Base-by-base conservation (phyloP, 2,888 invertebrate genomes). In the Tenthredo mesomela region DNA sequence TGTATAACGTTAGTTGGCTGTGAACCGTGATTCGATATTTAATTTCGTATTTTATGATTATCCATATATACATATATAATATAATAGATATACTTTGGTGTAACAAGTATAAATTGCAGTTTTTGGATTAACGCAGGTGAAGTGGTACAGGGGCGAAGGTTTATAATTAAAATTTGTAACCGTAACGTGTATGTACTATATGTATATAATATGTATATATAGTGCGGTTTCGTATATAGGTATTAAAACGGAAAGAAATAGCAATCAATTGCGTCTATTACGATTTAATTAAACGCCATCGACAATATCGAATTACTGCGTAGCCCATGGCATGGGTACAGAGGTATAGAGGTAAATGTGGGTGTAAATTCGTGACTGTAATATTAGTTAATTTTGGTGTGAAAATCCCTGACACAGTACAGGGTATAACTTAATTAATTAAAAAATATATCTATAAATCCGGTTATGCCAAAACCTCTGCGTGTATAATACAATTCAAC, bases 251-350 rank as follows among this genome's bases (percentile, higher is more conserved):
- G 29, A 80, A 86, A 87, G 87, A 87, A 87, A 86, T 84, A 78
- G 86, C 86, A 87, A 86, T 87, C 85, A 86, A 86, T 83, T 85
- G 65, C 61, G 85, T 86, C 84, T 87, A 87, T 88, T 86, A 86
- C 86, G 88, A 88, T 87, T 87, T 87, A 87, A 88, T 88, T 88
- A 87, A 88, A 88, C 86, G 86, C 84, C 86, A 83, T 80, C 78
- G 71, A 83, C 84, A 77, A 85, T 85, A 84, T 84, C 84, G 67
- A 84, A 84, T 84, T 80, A 80, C 54, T 40, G n/a, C n/a, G 47
- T 71, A 18, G 40, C 37, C 37, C n/a, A 2, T 3, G 43, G 43
- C 0, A 18, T n/a, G 37, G 37, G 43, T 33, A n/a, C n/a, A n/a
- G n/a, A 40, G 25, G 54, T 77, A 37, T 77, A 70, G 33, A 12